phyloP scores from a whole-genome alignment of 2,113 vertebrate species.

The Meleagris gallopavo region DNA sequence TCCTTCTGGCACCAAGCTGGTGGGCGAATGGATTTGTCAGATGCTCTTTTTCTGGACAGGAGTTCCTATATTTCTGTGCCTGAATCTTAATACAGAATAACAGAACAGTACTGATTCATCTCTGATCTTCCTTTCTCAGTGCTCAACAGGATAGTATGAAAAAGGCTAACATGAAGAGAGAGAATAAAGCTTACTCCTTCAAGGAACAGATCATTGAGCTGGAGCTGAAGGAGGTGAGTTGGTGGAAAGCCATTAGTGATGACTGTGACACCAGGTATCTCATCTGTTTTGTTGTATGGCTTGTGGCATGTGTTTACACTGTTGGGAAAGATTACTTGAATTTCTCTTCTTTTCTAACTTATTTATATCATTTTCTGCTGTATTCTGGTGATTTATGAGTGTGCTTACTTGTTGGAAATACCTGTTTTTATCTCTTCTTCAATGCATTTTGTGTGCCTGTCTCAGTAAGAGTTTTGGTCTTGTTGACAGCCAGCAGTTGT shows the following conservation, averaged over 20 bases:
- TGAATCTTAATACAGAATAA: neutral
- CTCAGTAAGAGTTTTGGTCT: neutral
- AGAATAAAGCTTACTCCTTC: constrained; percentile 98
- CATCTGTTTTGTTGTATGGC: neutral
- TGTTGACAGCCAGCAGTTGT: neutral
- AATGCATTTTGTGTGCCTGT: neutral
- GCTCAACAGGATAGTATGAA: constrained; percentile 94
- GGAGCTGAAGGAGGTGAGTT: constrained; percentile 93
- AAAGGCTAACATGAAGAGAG: constrained; percentile 95
- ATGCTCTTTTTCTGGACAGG: neutral
- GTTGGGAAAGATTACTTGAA: neutral
- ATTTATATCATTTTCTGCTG: neutral
- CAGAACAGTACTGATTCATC: neutral
- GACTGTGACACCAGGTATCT: neutral
- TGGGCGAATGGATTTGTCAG: neutral
- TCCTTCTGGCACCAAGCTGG: neutral
- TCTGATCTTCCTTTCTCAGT: constrained; percentile 70
- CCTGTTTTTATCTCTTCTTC: neutral
- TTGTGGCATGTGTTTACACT: neutral
- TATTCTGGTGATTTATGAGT: neutral
- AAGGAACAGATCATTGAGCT: constrained; percentile 98
- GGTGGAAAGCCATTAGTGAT: neutral
- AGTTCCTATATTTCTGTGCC: neutral
- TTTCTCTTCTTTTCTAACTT: neutral
- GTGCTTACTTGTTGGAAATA: neutral